Base-by-base conservation (phyloP, 2,113 vertebrate species). In the Toxostoma redivivum region DNA sequence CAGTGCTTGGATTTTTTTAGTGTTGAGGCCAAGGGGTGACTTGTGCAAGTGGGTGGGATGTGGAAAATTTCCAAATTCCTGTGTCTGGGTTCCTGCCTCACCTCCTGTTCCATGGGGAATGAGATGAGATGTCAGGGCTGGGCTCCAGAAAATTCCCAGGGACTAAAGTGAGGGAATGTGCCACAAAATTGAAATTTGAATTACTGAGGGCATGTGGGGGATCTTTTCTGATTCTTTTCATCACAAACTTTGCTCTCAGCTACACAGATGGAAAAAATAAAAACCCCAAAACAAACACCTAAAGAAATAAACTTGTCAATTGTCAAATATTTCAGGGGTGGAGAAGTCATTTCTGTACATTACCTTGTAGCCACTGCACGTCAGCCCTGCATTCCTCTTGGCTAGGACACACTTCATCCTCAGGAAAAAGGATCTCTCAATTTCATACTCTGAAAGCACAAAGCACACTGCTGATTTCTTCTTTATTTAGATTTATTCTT, bases 381-480 rank as follows among this genome's bases (percentile, higher is more conserved):
- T 99, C 76, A 99, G 93, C 47, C 99, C 99, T 15, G 99, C 99
- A 5, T 99, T 99, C 77, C 99, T 97, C 92, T 99, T 99, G 33
- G 99, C 99, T 71, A 99, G 97, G 76, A 99, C 99, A 81, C 99
- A 99, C 90, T 99, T 99, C 99, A 99, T 99, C 58, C 99, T 98
- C 86, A 99, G 98, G 92, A 99, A 99, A 96, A 99, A 99, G 2
- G 99, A 99, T 81, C 99, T 98, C 94, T 99, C 99, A 5, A 99
- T 97, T 97, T 99, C 99, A 7, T 98, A 99, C 80, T 99, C 99
- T 99, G 98, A 50, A 97, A 98, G 73, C 80, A 95, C 77, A 96
- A 85, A 82, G 23, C 56, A 90, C n/a, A 22, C 3, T 40, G 42
- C 19, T 80, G 37, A 30, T 62, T 88, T 60, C 30, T 81, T 45